Conservation (phyloP, 2,113 vertebrate genomes). For the Oncorhynchus kisutch region DNA sequence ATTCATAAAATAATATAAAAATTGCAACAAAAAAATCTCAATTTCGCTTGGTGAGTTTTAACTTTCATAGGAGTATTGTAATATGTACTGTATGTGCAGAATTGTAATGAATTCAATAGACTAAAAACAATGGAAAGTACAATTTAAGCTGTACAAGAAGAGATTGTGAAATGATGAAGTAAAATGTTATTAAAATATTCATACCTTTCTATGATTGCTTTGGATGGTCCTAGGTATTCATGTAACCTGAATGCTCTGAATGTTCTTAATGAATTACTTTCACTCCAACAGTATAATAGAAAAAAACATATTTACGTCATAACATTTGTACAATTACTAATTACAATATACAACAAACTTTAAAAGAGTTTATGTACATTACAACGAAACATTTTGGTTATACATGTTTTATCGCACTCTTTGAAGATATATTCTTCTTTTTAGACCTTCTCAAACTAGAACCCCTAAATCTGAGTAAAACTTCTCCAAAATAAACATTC, state of each 20-base stretch:
- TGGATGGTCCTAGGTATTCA: not conserved
- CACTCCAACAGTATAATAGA: not conserved
- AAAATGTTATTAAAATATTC: not conserved
- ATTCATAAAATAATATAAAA: not conserved
- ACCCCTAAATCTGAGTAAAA: not conserved
- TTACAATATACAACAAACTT: not conserved
- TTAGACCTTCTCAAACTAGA: not conserved
- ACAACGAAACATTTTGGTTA: not conserved
- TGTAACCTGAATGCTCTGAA: not conserved
- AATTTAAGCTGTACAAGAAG: too few species aligned
- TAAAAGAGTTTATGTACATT: not conserved
- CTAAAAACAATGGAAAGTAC: not conserved
- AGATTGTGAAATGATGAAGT: not conserved
- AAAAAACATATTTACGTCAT: not conserved
- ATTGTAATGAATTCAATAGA: not conserved
- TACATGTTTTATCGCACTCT: not conserved
- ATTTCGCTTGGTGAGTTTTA: not conserved
- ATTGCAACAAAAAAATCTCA: too few species aligned
- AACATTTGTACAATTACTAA: not conserved
- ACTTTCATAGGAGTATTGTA: not conserved
- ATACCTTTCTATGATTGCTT: too few species aligned
- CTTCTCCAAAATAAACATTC: not conserved
- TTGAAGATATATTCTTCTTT: not conserved
- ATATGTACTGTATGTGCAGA: not conserved
- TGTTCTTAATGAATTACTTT: not conserved